These are phyloP conservation scores for Chaenodraco wilsoni DNA, from an alignment of 2,797 vertebrate species.

Conservation along the genomic window DNA sequence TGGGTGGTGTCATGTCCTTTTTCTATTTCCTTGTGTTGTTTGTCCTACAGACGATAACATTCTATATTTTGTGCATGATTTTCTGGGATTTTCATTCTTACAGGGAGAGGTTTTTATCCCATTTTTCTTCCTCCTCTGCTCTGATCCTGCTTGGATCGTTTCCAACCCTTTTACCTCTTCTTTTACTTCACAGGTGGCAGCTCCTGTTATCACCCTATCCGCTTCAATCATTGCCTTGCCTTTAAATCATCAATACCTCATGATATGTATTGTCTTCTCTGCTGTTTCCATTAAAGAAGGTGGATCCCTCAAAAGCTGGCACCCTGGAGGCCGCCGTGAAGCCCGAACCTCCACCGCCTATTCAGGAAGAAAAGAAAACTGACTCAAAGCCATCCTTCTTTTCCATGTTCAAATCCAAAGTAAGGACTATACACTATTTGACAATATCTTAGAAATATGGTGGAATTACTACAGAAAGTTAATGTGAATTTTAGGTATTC, in stretches of 20 bases:
- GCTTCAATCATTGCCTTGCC: constrained; percentile 11
- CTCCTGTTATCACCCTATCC: constrained; percentile 26
- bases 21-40: not conserved
- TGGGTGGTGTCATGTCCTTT: constrained; percentile 2
- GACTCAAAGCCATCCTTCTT: constrained; percentile 80
- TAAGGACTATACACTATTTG: constrained; percentile 72
- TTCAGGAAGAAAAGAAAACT: constrained; percentile 82
- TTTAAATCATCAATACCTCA: constrained; percentile 27
- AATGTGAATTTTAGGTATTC: constrained; percentile 82
- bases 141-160: constrained; percentile 23
- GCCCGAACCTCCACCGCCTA: constrained; percentile 71
- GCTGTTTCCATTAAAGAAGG: constrained; percentile 68
- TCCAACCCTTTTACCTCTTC: constrained; percentile 19
- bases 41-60: constrained; percentile 7
- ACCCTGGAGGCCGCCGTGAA: constrained; percentile 81
- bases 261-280: constrained; percentile 30
- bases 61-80: constrained; percentile 29
- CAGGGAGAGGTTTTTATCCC: constrained; percentile 9
- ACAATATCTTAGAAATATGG: constrained; percentile 22
- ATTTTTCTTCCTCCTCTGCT: constrained; percentile 13
- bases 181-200: constrained; percentile 61
- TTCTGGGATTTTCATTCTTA: constrained; percentile 28
- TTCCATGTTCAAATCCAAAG: constrained; percentile 91
- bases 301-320: constrained; percentile 79
- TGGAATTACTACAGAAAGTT: constrained; percentile 43